Evolutionary conservation across 2,113 vertebrate genomes (phyloP).

Genomic region (Eurypyga helias): DNA sequence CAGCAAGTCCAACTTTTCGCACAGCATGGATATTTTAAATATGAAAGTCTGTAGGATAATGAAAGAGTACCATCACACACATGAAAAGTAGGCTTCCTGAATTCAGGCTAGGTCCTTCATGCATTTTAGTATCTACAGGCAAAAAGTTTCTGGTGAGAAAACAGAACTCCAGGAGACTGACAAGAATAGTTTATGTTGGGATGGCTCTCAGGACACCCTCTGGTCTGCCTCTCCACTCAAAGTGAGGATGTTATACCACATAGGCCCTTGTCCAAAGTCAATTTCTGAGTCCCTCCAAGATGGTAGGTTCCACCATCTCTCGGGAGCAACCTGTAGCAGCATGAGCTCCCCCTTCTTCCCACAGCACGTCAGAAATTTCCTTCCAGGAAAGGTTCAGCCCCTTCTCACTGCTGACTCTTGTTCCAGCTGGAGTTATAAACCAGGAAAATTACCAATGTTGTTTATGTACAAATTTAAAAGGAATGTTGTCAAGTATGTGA

Average conservation of each 20-base stretch:
- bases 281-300: not conserved
- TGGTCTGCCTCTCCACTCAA: not conserved
- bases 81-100: not conserved
- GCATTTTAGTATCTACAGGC: not conserved
- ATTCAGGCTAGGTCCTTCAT: not conserved
- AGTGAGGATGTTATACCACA: not conserved
- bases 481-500: not conserved
- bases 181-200: not conserved
- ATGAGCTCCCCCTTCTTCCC: not conserved
- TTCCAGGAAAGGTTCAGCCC: not conserved
- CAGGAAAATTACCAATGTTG: not conserved
- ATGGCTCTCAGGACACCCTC: not conserved
- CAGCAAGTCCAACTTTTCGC: not conserved
- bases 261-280: not conserved
- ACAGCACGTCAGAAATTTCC: not conserved
- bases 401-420: not conserved
- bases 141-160: not conserved
- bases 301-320: fast-evolving
- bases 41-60: not conserved
- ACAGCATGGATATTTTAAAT: not conserved
- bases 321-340: not conserved
- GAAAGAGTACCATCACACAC: not conserved
- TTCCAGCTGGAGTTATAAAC: not conserved
- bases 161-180: not conserved
- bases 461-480: not conserved